phyloP scores from a whole-genome alignment of 2,888 invertebrate species.

The Galeruca laticollis region DNA sequence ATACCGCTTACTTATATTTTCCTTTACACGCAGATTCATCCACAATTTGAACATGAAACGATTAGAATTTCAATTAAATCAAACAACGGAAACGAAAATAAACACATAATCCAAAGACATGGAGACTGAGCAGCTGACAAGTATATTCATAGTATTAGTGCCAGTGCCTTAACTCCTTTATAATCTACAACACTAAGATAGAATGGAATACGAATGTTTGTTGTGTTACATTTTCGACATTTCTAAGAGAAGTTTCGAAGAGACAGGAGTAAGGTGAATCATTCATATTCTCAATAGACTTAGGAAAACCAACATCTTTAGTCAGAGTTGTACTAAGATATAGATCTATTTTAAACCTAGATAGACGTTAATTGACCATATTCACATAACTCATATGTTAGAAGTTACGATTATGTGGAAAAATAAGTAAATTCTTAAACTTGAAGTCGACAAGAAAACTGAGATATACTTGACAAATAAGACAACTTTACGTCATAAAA shows the following conservation, averaged over 20 bases:
- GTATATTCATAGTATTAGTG: constrained; percentile 25
- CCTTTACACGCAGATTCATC: neutral
- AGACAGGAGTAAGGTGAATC: constrained; percentile 2
- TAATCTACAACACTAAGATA: constrained; percentile 9
- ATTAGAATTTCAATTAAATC: neutral
- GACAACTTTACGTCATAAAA: too few species aligned
- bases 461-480: too few species aligned
- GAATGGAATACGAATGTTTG: neutral
- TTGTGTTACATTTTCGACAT: neutral
- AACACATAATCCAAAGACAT: neutral
- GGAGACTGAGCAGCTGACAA: constrained; percentile 10
- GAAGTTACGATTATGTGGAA: too few species aligned
- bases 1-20: too few species aligned
- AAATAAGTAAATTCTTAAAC: neutral
- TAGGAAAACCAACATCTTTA: neutral
- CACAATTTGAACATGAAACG: neutral
- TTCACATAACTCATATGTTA: too few species aligned
- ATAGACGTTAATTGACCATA: too few species aligned
- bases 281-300: neutral
- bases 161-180: constrained; percentile 25
- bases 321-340: neutral
- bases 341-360: too few species aligned
- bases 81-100: constrained; percentile 7
- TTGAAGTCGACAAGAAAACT: too few species aligned
- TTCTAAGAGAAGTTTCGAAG: neutral